Base-by-base conservation (phyloP, 2,888 invertebrate species). In the Electrophaes corylata region DNA sequence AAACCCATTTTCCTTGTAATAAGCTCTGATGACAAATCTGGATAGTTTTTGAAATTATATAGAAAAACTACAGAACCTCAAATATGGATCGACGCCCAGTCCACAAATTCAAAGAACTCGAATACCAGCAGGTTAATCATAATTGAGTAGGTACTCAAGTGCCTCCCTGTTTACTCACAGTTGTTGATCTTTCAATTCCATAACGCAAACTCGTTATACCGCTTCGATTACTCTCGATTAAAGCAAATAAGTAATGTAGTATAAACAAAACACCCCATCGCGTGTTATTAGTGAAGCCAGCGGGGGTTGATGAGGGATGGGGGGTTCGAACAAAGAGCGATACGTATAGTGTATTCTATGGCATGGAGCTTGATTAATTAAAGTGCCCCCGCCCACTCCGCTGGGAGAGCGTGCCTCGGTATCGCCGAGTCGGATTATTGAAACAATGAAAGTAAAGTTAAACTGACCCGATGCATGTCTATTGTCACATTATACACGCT, bases 331-430 rank as follows among this genome's bases (percentile, higher is more conserved):
- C 88, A 85, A 86, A 86, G 88, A 80, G 54, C 39, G 19, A 29
- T 43, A 19, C 18, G 47, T 55, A 33, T 35, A 5, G 44, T 33
- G 6, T 52, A 51, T 49, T 47, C 60, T 47, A 40, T 54, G 44
- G 55, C 49, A 35, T 29, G 43, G 51, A 47, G 85, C 79, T 83
- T 87, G 84, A 88, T 91, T 91, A 91, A 91, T 91, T 91, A 89
- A 89, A 89, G 86, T 86, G 84, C 88, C 83, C 80, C 83, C 84
- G 76, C 86, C 88, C 83, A 73, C 83, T 78, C 88, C 88, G 63
- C 70, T 65, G 88, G 87, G 88, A 86, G 71, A 54, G 65, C 82
- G 78, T 78, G 81, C 79, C 75, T 74, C 76, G 70, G 75, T 82
- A 75, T 76, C 72, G 73, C 75, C 73, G 73, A 72, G 69, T 64